These are phyloP conservation scores for Rhabdornis inornatus DNA, from an alignment of 2,113 vertebrate species.

Conservation along the genomic window DNA sequence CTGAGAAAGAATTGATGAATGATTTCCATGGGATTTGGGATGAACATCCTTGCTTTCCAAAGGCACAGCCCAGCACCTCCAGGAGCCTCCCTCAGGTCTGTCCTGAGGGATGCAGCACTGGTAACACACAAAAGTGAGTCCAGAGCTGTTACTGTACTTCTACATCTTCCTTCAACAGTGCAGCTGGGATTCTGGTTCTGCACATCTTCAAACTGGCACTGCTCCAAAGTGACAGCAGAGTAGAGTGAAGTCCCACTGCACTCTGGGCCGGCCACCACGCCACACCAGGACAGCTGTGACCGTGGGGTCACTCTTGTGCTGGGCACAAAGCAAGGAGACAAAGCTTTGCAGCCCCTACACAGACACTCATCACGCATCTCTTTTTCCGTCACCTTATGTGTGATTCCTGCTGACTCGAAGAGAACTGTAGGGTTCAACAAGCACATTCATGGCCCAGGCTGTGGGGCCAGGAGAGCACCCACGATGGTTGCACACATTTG, in stretches of 20 bases:
- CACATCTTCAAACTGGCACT: not conserved
- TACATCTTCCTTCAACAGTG: not conserved
- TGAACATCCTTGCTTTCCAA: not conserved
- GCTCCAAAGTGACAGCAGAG: not conserved
- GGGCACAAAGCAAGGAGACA: not conserved
- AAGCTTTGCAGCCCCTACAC: not conserved
- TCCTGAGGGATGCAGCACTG: not conserved
- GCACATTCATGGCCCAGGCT: conserved; percentile 24
- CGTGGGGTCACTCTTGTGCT: not conserved
- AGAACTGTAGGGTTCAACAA: conserved; percentile 40
- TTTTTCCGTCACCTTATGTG: conserved; percentile 23
- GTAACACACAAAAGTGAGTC: not conserved
- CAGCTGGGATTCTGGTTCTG: not conserved
- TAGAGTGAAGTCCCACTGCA: not conserved
- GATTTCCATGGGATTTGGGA: not conserved
- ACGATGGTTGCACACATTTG: not conserved
- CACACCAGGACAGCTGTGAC: not conserved
- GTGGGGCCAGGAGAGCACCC: not conserved
- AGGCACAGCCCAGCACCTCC: not conserved
- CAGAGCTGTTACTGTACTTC: not conserved
- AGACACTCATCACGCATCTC: not conserved
- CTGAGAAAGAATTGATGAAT: accelerated
- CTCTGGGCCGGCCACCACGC: not conserved
- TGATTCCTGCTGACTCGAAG: not conserved
- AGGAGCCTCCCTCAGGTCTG: not conserved